Percentiles rank a stretch among this genome's conserved stretches.
These are phyloP conservation scores for Odontomachus brunneus DNA, from an alignment of 1,140 invertebrate genomes.

Conservation along the genomic window DNA sequence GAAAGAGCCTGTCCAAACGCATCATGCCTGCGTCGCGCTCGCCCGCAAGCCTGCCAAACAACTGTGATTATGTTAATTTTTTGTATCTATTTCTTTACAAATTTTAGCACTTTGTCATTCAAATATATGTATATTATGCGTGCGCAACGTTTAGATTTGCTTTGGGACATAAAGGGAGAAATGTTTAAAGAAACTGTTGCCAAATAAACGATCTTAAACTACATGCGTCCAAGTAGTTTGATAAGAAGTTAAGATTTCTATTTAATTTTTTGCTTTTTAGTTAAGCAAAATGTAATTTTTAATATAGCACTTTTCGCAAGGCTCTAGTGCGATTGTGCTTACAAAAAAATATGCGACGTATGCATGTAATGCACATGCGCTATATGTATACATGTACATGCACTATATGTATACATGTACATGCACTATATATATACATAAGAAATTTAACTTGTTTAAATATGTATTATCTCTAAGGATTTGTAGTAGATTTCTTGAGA, in stretches of 20 bases:
- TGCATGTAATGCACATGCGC: conserved; percentile 38
- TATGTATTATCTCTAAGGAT: conserved; percentile 69
- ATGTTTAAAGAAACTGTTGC: conserved; percentile 66
- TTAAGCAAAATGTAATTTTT: conserved; percentile 61
- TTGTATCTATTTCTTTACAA: conserved; percentile 79
- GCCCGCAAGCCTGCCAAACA: conserved; percentile 83
- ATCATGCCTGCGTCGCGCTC: conserved; percentile 74
- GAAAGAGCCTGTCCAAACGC: conserved; percentile 77
- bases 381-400: conserved; percentile 50
- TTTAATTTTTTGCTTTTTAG: conserved; percentile 53
- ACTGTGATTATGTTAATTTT: conserved; percentile 85
- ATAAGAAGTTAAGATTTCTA: conserved; percentile 63
- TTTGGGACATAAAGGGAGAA: conserved; percentile 73
- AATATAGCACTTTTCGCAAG: conserved; percentile 58
- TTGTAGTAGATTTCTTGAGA: conserved; percentile 32
- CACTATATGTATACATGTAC: conserved; percentile 49
- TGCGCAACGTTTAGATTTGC: conserved; percentile 71
- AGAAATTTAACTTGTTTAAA: conserved; percentile 65
- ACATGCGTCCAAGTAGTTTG: conserved; percentile 55
- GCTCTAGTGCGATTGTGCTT: conserved; percentile 50
- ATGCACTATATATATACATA: conserved; percentile 57
- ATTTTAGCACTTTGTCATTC: conserved; percentile 77
- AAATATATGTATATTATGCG: conserved; percentile 59
- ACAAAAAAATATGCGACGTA: conserved; percentile 14
- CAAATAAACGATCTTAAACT: conserved; percentile 65